Evolutionary conservation across 2,113 vertebrate species (phyloP).

Genomic region (Pygoscelis adeliae): DNA sequence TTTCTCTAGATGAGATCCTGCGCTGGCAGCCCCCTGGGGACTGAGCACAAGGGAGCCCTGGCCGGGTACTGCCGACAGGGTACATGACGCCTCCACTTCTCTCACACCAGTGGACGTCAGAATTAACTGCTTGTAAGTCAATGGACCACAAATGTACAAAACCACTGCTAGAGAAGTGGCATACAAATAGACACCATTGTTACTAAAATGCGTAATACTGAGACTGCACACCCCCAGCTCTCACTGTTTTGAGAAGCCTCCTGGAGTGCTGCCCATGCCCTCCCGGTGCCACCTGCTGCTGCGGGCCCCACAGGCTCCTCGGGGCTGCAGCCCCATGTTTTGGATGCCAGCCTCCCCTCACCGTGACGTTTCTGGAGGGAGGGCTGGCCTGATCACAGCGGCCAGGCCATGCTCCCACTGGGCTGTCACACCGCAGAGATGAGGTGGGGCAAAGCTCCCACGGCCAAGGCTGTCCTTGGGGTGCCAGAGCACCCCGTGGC

Average conservation of each 20-base stretch:
- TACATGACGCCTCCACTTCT: background rate
- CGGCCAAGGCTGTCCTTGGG: background rate
- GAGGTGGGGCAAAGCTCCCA: background rate
- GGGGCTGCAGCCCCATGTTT: background rate
- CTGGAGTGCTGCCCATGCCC: background rate
- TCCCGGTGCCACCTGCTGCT: background rate
- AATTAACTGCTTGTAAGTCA: background rate
- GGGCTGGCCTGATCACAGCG: background rate
- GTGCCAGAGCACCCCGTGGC: background rate
- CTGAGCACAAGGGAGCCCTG: background rate
- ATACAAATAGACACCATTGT: background rate
- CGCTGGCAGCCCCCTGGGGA: background rate
- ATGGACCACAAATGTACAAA: background rate
- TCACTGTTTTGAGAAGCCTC: background rate
- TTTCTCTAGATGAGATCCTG: background rate
- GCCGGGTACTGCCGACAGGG: background rate
- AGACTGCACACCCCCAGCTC: background rate
- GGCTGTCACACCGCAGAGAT: background rate
- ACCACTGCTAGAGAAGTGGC: fast-evolving
- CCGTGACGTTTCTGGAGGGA: background rate
- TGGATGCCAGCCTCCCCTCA: background rate
- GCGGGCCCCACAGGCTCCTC: background rate
- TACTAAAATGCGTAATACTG: background rate
- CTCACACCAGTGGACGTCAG: background rate
- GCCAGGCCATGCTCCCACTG: background rate